Base-by-base conservation (phyloP, 2,888 invertebrate species). In the Troilus luridus region DNA sequence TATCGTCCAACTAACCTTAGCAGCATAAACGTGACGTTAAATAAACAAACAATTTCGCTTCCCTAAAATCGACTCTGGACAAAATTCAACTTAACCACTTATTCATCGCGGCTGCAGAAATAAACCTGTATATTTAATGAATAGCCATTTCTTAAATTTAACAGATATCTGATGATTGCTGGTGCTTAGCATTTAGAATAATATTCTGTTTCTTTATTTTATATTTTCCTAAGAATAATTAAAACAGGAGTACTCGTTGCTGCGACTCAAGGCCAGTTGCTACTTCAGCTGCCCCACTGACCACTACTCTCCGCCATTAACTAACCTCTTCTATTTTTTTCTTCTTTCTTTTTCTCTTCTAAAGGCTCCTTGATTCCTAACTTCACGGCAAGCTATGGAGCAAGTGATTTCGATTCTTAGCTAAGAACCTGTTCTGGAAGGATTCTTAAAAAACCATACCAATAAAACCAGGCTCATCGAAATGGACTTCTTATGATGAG, bases 211-310 rank as follows among this genome's bases (percentile, higher is more conserved):
- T 67, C 5, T 67, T 24, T 67, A 6, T 77, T 41, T 77, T 21
- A 12, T 64, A 17, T 41, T 77, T 77, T 41, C 41, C 41, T 8
- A 77, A 77, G 21, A 27, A 10, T 41, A 77, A 77, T 41, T 19
- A 17, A 77, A 27, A 77, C 17, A 41, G 41, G 27, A 41, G 17
- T 27, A 41, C 17, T 77, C 8, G 24, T 5, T 8, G 54, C 41
- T 41, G 21, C 1, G 8, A 21, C n/a, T 27, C n/a, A 85, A 58
- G 85, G 56, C 1, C 85, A 54, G 0, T 56, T 58, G 11, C 85
- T 56, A 56, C 85, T 56, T 58, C 85, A 56, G n/a, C 85, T 85
- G 85, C 7, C 56, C 85, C 85, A 85, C n/a, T 85, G 85, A 85
- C 85, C 85, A 85, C 85, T 85, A 56, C 19, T n/a, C n/a, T 85